Base-by-base conservation (phyloP, 2,888 invertebrate genomes). In the Colletes collaris region DNA sequence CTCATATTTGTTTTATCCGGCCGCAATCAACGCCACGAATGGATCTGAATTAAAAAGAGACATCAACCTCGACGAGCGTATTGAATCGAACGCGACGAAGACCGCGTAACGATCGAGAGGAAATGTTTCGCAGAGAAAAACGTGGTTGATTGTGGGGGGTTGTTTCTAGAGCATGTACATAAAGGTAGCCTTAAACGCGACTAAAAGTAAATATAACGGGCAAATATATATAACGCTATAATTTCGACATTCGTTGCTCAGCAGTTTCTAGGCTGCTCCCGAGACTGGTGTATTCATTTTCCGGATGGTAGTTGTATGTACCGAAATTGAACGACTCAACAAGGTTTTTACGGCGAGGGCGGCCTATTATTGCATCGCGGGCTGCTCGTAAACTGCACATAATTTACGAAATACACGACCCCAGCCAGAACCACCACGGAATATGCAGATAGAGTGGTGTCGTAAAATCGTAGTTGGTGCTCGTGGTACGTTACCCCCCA, bases 381-480 rank as follows among this genome's bases (percentile, higher is more conserved):
- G 49, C 19, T 63, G 27, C 53, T 78, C 86, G 79, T 83, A 83
- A 87, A 87, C 73, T 76, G 70, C 76, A 75, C 73, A 74, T 80
- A 81, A 86, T 81, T 85, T 79, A 53, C 40, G 65, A 74, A 83
- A 85, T 79, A 82, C 78, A 7, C 69, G 58, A 64, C 64, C 44
- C 69, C 67, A 69, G 49, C 58, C 52, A 63, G 62, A 55, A 50
- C 62, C 52, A 69, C 60, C 62, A 60, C 68, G 72, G 76, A 82
- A 87, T 84, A 85, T 80, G 85, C 66, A 83, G 83, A 81, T 84
- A 76, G 74, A 67, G 58, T 59, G 62, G 52, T 65, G 62, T 71
- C 77, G 76, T 86, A 83, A 87, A 85, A 83, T 67, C 75, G 56
- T 52, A 75, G 62, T 76, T 76, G 56, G 68, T 74, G 77, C 19